A percentile compares a stretch with the other conserved stretches of the same genome.
Evolutionary conservation across 1,140 invertebrate species (phyloP).

Genomic region (Ridgeia piscesae): DNA sequence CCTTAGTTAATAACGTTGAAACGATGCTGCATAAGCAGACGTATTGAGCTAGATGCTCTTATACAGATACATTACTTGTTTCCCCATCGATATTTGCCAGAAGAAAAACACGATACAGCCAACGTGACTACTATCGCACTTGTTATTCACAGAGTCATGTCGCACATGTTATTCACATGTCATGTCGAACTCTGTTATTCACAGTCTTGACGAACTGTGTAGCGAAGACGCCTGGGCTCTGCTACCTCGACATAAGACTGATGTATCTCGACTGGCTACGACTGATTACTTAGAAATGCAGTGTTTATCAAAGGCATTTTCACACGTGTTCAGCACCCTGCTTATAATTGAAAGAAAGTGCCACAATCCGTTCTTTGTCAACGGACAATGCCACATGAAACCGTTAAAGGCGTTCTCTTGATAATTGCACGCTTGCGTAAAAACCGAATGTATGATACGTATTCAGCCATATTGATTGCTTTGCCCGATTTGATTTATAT

Average conservation of each 20-base stretch:
- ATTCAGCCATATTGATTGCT: neutral
- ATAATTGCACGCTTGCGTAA: constrained; percentile 1
- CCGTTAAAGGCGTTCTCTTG: neutral
- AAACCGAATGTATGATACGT: neutral
- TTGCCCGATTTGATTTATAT: neutral
- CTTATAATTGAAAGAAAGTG: neutral
- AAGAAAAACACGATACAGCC: too few relatives aligned
- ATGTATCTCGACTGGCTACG: neutral
- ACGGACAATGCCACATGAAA: neutral
- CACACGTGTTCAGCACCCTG: neutral
- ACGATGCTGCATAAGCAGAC: too few relatives aligned
- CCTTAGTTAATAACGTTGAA: too few relatives aligned
- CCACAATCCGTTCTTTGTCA: neutral
- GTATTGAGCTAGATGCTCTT: too few relatives aligned
- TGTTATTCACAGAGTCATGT: neutral
- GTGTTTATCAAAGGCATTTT: neutral
- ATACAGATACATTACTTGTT: too few relatives aligned
- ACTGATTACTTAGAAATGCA: neutral
- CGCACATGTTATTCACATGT: too few relatives aligned
- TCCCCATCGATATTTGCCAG: too few relatives aligned
- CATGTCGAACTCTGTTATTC: too few relatives aligned
- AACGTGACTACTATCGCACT: too few relatives aligned
- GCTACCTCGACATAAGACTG: neutral
- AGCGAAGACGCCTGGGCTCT: neutral
- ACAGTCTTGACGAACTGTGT: neutral